Evolutionary conservation across 2,113 vertebrate species (phyloP).

Genomic region (Meles meles): DNA sequence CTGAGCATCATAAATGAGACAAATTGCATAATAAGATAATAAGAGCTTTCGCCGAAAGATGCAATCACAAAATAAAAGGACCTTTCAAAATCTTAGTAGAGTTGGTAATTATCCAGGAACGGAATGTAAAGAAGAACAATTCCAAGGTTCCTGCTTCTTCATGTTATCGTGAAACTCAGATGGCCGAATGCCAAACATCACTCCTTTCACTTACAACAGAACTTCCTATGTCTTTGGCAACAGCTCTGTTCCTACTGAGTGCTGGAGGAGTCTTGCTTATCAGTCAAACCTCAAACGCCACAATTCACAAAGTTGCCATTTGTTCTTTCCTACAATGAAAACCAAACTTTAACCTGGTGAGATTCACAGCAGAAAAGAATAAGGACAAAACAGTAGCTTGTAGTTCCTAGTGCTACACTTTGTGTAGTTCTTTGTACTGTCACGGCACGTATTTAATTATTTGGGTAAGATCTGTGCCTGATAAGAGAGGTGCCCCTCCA

Average conservation of each 20-base stretch:
- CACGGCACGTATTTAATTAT: neutral
- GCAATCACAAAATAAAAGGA: constrained; percentile 63
- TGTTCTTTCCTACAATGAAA: neutral
- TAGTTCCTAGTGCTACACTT: neutral
- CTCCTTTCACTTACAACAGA: neutral
- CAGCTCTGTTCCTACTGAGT: neutral
- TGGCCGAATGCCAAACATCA: neutral
- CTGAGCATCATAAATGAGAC: constrained; percentile 46
- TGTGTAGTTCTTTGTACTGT: no score
- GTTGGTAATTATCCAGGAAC: constrained; percentile 48
- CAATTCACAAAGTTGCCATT: constrained; percentile 32
- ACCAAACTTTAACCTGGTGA: neutral
- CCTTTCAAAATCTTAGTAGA: constrained; percentile 35
- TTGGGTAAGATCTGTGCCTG: neutral
- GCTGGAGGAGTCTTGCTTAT: neutral
- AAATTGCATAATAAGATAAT: constrained; percentile 52
- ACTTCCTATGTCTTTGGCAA: neutral
- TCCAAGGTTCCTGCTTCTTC: constrained; percentile 16
- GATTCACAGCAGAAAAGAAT: neutral
- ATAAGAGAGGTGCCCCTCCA: neutral
- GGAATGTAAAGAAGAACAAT: neutral
- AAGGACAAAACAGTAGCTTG: neutral
- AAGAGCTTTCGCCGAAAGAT: constrained; percentile 52
- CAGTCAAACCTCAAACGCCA: neutral
- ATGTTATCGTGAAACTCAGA: neutral